Evolutionary conservation across 1,140 invertebrate genomes (phyloP).

Genomic region (Mycetomoellerius zeteki): DNA sequence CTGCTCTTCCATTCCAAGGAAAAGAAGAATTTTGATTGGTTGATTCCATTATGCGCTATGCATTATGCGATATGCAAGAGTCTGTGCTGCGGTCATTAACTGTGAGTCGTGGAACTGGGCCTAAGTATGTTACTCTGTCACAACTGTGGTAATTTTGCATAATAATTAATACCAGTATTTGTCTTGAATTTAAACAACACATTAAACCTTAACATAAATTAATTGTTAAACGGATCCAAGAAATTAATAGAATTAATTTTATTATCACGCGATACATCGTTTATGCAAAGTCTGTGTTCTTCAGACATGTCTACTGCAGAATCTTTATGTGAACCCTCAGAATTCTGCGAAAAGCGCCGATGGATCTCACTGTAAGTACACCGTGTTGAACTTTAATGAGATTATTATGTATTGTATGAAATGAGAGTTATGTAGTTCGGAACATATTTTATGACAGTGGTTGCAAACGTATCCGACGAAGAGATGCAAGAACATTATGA

Average conservation of each 20-base stretch:
- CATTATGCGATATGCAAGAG: too few relatives aligned
- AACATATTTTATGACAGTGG: slow-evolving; percentile 87
- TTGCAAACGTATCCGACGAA: slow-evolving; percentile 97
- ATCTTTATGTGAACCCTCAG: slow-evolving; percentile 98
- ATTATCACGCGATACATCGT: slow-evolving; percentile 8
- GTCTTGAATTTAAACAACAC: not conserved
- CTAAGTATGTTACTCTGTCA: not conserved
- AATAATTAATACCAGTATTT: not conserved
- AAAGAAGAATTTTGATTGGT: too few relatives aligned
- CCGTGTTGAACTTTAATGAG: not conserved
- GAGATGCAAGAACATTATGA: slow-evolving; percentile 99
- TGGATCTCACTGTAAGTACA: slow-evolving; percentile 93
- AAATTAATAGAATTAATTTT: not conserved
- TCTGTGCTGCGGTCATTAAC: too few relatives aligned
- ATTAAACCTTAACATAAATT: not conserved
- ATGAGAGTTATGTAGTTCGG: not conserved
- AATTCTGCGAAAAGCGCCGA: slow-evolving; percentile 98
- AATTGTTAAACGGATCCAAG: not conserved
- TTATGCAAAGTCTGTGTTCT: slow-evolving; percentile 78
- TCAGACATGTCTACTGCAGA: slow-evolving; percentile 97
- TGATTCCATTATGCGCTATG: too few relatives aligned
- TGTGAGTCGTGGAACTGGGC: too few relatives aligned
- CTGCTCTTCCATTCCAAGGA: too few relatives aligned
- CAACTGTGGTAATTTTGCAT: not conserved
- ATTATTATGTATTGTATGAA: not conserved